Evolutionary conservation across 2,113 vertebrate genomes (phyloP).

Genomic region (Cromileptes altivelis): DNA sequence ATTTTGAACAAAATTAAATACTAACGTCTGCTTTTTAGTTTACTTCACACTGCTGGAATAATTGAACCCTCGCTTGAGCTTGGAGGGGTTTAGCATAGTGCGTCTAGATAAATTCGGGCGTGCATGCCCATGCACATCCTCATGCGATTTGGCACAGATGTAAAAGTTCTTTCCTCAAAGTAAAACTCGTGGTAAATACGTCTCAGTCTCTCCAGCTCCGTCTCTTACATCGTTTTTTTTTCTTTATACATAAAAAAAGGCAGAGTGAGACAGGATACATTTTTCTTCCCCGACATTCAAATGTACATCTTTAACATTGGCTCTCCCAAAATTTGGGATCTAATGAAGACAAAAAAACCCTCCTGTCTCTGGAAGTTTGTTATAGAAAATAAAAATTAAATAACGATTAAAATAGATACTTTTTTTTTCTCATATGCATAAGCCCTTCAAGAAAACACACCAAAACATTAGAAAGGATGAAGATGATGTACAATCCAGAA

Average conservation of each 20-base stretch:
- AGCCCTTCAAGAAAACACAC: slow-evolving; percentile 85
- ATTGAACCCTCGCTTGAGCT: slow-evolving; percentile 48
- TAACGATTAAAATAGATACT: slow-evolving; percentile 72
- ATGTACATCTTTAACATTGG: slow-evolving; percentile 79
- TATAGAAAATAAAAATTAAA: slow-evolving; percentile 75
- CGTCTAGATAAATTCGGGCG: slow-evolving; percentile 61
- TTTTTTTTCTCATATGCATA: slow-evolving; percentile 70
- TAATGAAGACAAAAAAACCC: slow-evolving; percentile 45
- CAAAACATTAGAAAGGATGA: slow-evolving; percentile 64
- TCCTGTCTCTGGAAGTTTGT: slow-evolving; percentile 63
- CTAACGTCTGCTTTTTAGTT: slow-evolving; percentile 40
- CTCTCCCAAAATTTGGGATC: slow-evolving; percentile 72
- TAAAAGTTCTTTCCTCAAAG: slow-evolving; percentile 67
- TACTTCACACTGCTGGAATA: slow-evolving; percentile 55
- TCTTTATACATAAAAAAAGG: slow-evolving; percentile 72
- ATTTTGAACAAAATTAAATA: slow-evolving; percentile 35
- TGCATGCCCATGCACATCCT: slow-evolving; percentile 75
- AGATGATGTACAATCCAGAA: slow-evolving; percentile 76
- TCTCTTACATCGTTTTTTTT: slow-evolving; percentile 32
- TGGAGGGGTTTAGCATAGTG: slow-evolving; percentile 53
- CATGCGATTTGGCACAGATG: slow-evolving; percentile 85
- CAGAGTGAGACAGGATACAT: slow-evolving; percentile 77
- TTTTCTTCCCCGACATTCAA: slow-evolving; percentile 76
- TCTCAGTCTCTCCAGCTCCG: slow-evolving; percentile 38
- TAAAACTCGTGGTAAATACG: slow-evolving; percentile 54